Percentiles rank a stretch among this genome's conserved stretches.
phyloP scores from a whole-genome alignment of 2,113 vertebrate genomes.

The Ailurus styani region DNA sequence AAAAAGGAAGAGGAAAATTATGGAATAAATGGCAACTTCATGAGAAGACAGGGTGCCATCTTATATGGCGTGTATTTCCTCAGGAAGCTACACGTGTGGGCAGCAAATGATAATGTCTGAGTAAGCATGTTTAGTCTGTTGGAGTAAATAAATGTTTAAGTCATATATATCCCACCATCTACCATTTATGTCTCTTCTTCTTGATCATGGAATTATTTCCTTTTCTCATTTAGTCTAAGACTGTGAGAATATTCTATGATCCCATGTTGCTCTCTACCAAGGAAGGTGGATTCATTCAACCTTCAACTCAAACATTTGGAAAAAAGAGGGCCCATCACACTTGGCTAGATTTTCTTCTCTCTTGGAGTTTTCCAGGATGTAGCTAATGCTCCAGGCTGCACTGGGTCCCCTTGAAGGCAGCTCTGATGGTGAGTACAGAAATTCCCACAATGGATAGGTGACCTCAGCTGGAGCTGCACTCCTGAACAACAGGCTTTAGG shows the following conservation, averaged over 20 bases:
- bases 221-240: background rate
- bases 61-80: background rate
- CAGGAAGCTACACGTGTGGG: background rate
- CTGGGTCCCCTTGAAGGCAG: background rate
- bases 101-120: background rate
- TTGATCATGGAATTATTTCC: background rate
- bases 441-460: background rate
- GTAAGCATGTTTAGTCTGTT: background rate
- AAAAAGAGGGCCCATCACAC: background rate
- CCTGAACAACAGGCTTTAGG: background rate
- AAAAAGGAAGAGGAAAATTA: background rate
- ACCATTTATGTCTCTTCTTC: background rate
- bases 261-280: background rate
- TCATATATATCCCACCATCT: background rate
- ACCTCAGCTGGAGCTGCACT: background rate
- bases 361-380: background rate
- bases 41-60: background rate
- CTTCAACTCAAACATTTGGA: background rate
- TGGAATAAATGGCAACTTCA: background rate
- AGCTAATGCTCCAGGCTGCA: background rate
- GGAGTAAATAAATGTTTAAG: background rate
- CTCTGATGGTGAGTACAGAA: background rate
- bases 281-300: background rate
- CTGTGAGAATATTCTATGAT: background rate
- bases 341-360: background rate